Evolutionary conservation across 2,888 invertebrate genomes (phyloP).

Genomic region (Papilio protenor): DNA sequence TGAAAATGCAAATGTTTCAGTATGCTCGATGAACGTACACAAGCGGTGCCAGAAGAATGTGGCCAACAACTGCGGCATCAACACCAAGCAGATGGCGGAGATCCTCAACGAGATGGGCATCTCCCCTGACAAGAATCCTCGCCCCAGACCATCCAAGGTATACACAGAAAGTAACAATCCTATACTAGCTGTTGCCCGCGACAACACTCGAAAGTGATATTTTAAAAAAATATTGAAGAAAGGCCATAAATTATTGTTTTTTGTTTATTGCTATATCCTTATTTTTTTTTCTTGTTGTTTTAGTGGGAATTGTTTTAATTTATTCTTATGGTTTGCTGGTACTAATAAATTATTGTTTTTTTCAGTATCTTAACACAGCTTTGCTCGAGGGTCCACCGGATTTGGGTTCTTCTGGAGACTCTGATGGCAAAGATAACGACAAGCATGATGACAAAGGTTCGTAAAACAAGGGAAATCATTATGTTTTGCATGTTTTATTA

Average conservation of each 20-base stretch:
- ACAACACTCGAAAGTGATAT: no score
- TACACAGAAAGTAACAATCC: no score
- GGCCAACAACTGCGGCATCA: constrained; percentile 99
- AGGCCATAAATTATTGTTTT: no score
- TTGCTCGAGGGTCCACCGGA: constrained; percentile 75
- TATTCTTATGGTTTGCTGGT: no score
- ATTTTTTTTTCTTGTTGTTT: no score
- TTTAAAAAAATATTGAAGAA: no score
- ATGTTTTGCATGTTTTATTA: constrained; percentile 1
- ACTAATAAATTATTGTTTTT: not conserved
- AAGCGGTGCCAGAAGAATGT: constrained; percentile 99
- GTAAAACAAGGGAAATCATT: not conserved
- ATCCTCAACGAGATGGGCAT: constrained; percentile 96
- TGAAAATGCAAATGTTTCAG: constrained; percentile 74
- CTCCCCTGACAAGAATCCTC: constrained; percentile 91
- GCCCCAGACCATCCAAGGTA: constrained; percentile 85
- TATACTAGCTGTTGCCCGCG: no score
- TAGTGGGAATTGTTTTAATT: no score
- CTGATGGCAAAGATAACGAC: constrained; percentile 64
- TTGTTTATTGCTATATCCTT: no score
- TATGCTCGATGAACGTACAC: constrained; percentile 98
- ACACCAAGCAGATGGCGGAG: constrained; percentile 98
- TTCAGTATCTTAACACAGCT: constrained; percentile 66
- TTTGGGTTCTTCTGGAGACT: constrained; percentile 70
- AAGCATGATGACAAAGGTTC: constrained; percentile 72